phyloP scores from a whole-genome alignment of 2,888 invertebrate species.

The Zaprionus lineosus region DNA sequence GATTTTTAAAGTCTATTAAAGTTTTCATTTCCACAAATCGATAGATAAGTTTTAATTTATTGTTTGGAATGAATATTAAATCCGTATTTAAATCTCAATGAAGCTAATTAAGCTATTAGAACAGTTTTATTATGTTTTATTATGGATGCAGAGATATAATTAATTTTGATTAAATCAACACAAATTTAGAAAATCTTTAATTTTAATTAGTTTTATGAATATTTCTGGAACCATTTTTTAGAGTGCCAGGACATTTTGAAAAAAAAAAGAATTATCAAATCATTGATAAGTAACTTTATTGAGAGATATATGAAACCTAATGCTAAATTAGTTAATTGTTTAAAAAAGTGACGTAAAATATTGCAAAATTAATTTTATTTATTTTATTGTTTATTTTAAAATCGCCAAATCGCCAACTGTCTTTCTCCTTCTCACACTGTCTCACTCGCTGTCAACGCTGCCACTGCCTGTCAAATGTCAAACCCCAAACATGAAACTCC shows the following conservation, averaged over 20 bases:
- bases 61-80: too few relatives aligned
- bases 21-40: too few relatives aligned
- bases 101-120: too few relatives aligned
- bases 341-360: constrained; percentile 38
- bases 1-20: too few relatives aligned
- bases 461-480: constrained; percentile 8
- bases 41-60: background rate
- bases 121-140: constrained; percentile 20
- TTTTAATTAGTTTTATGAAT: constrained; percentile 56
- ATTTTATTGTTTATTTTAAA: constrained; percentile 65
- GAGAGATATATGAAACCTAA: constrained; percentile 25
- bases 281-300: constrained; percentile 6
- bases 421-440: constrained; percentile 45
- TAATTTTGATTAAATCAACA: background rate
- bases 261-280: constrained; percentile 12
- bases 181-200: constrained; percentile 29
- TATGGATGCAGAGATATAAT: too few relatives aligned
- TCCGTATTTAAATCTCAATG: too few relatives aligned
- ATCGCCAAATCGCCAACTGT: constrained; percentile 48
- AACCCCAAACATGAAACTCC: constrained; percentile 2
- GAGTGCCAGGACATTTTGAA: constrained; percentile 82
- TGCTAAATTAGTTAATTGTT: constrained; percentile 45
- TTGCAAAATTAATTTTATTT: constrained; percentile 66
- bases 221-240: constrained; percentile 70
- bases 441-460: constrained; percentile 39